Evolutionary conservation across 2,888 invertebrate genomes (phyloP), one percentile per base, ranked within the genome.

Genomic region (Parasteatoda lunata): DNA sequence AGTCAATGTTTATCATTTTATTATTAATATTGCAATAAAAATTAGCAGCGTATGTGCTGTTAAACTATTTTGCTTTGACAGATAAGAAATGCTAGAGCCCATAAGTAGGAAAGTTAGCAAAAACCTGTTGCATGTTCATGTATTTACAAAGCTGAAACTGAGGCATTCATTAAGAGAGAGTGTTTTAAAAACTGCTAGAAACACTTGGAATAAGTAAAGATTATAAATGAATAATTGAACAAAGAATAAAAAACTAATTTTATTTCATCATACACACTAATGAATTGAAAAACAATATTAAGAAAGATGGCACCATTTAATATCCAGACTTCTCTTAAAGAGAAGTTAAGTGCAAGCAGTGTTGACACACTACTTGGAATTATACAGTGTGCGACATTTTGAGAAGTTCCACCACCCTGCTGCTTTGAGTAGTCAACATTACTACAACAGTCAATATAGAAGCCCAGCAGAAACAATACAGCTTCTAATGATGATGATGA

Each of bases 241-340:
- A 86, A 79, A 86, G 85, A 86, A 86, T 86, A 86, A 86, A 86
- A 86, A 86, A 86, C 85, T 86, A 86, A 86, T 86, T 86, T 86
- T 86, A 86, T 86, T 86, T 86, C 80, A 86, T 86, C 85, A 86
- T 86, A 86, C 85, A 86, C 85, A 86, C 85, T 86, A 86, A 86
- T 80, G 69, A 75, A 80, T 86, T 80, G 77, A 86, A 85, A 82
- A 88, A 83, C 88, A 88, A 80, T 83, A 83, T 82, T 88, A 88
- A 82, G 88, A 88, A 88, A 88, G 79, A 88, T 88, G 88, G 88
- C 88, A 88, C 88, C 88, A 88, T 88, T 87, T 83, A 59, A 88
- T 88, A 77, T 83, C 82, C 79, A 77, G 77, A 88, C 77, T 83
- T 82, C 88, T 81, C 88, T 88, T 77, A 72, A 78, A 76, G 88